These are phyloP conservation scores for Numenius phaeopus DNA, from an alignment of 2,797 vertebrate species.

Conservation along the genomic window DNA sequence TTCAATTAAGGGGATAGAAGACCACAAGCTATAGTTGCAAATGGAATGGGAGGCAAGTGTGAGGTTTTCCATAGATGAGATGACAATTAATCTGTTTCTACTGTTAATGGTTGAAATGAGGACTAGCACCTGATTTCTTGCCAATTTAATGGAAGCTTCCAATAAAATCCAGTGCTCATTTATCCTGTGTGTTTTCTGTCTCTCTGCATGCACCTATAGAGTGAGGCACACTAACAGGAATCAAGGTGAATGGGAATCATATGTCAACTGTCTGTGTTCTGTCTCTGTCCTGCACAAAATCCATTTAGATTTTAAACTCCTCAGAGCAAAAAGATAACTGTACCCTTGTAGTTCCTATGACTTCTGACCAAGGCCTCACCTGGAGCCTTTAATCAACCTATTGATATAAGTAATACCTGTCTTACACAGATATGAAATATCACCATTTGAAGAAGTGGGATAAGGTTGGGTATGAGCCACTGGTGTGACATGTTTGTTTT, in stretches of 20 bases:
- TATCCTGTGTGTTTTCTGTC: neutral
- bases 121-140: neutral
- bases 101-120: neutral
- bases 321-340: neutral
- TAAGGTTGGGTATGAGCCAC: neutral
- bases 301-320: neutral
- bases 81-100: neutral
- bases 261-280: neutral
- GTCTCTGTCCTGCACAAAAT: neutral
- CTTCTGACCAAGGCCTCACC: neutral
- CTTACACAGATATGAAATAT: neutral
- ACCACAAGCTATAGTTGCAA: neutral
- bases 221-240: neutral
- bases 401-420: neutral
- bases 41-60: neutral
- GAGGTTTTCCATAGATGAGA: neutral
- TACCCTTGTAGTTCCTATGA: neutral
- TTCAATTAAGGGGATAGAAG: neutral
- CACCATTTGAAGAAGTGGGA: neutral
- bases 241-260: neutral
- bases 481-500: neutral
- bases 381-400: neutral
- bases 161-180: neutral
- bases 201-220: neutral
- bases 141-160: neutral